Evolutionary conservation across 2,888 invertebrate genomes (phyloP).

Genomic region (Girardia tigrina): DNA sequence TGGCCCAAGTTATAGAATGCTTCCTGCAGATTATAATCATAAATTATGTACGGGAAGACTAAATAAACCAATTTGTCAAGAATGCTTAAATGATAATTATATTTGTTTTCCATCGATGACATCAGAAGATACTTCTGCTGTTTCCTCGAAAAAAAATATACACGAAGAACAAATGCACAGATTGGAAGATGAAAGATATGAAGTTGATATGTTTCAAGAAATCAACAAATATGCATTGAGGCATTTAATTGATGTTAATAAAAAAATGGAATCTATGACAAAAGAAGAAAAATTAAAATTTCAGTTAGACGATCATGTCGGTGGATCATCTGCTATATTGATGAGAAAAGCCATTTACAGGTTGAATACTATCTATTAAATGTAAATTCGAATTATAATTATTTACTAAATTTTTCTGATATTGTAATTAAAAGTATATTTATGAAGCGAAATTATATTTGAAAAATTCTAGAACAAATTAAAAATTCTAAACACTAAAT

Average conservation of each 20-base stretch:
- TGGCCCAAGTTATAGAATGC: background rate
- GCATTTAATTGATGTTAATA: slow-evolving; percentile 7
- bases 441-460: too few species aligned
- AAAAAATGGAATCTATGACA: background rate
- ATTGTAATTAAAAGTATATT: too few species aligned
- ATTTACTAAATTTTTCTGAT: too few species aligned
- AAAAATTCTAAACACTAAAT: too few species aligned
- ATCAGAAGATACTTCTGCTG: slow-evolving; percentile 4
- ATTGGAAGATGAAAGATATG: slow-evolving; percentile 11
- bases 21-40: background rate
- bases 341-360: background rate
- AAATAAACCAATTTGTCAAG: background rate
- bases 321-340: slow-evolving; percentile 1
- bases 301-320: background rate
- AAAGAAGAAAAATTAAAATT: background rate
- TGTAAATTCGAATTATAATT: too few species aligned
- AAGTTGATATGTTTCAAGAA: slow-evolving; percentile 14
- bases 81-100: background rate
- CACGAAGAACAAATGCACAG: background rate
- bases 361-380: too few species aligned
- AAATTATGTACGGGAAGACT: background rate
- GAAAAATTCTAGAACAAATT: too few species aligned
- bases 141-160: background rate
- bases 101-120: background rate
- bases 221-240: background rate